Percentiles rank a stretch among this genome's conserved stretches.
Conservation (phyloP, 2,113 vertebrate genomes). For the Anguilla rostrata region DNA sequence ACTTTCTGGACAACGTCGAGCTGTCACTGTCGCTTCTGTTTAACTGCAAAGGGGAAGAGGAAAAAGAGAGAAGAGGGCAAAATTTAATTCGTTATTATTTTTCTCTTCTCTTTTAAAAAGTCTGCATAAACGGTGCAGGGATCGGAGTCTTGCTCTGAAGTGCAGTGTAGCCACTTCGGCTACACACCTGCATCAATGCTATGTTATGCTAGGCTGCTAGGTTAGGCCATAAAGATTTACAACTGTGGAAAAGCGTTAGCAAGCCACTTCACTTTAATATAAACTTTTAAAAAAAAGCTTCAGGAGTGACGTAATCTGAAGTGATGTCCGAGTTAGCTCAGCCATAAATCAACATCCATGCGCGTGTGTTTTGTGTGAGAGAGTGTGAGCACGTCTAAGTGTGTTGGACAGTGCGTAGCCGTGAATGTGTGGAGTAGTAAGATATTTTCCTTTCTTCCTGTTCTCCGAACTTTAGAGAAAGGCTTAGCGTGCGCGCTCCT, state of each 20-base stretch:
- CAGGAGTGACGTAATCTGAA: not conserved
- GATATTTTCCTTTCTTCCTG: too few relatives aligned
- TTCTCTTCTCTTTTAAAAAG: too few relatives aligned
- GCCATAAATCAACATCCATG: not conserved
- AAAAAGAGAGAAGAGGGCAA: not conserved
- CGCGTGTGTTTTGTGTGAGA: not conserved
- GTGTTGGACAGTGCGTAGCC: not conserved
- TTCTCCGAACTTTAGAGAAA: too few relatives aligned
- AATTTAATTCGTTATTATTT: too few relatives aligned
- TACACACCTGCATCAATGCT: too few relatives aligned
- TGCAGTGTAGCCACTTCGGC: too few relatives aligned
- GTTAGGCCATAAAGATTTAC: not conserved
- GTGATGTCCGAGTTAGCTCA: not conserved
- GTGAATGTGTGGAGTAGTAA: not conserved
- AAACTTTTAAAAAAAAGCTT: not conserved
- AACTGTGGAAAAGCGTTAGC: not conserved
- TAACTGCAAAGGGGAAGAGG: constrained; percentile 60
- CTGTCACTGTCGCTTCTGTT: constrained; percentile 85
- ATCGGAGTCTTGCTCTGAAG: too few relatives aligned
- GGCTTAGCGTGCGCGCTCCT: too few relatives aligned
- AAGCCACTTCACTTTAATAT: not conserved
- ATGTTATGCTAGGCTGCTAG: not conserved
- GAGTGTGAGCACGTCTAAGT: not conserved
- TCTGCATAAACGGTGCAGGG: too few relatives aligned
- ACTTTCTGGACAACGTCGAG: constrained; percentile 77